Base-by-base conservation (phyloP, 2,113 vertebrate genomes). In the Catagonus wagneri region DNA sequence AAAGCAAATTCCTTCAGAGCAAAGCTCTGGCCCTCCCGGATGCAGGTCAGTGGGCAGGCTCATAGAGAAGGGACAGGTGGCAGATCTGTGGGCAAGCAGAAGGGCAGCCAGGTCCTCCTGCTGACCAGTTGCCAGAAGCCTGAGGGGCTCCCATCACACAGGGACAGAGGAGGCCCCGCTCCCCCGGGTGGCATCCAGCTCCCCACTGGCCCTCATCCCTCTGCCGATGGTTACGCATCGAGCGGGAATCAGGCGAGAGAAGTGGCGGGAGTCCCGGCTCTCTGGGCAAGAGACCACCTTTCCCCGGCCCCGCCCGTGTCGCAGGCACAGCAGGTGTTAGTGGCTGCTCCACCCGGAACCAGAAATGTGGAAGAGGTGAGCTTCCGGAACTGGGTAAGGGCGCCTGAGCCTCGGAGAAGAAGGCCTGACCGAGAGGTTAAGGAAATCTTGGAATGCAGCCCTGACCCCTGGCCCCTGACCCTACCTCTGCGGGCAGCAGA, bases 181-280 rank as follows among this genome's bases (percentile, higher is more conserved):
- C 60, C 6, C 1, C 22, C 0, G 0, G 10, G 34, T 0, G 0
- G 52, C 61, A 17, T 58, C 36, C 61, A 7, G 52, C 61, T 27
- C 44, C 56, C 9, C 0, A 6, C n/a, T 25, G 0, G 20, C 50
- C 20, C 81, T 56, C 72, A 20, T 16, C 52, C 29, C 7, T 27
- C 36, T 16, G 72, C 22, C 29, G 52, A 68, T 29, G 34, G 6
- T 16, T 15, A 14, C 3, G 3, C 32, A 10, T 68, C 8, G 20
- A 11, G 3, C 13, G 19, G 22, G 83, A 29, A 13, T 60, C 36
- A 17, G 27, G 32, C 0, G 1, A 44, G 71, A 78, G 50, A 66
- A 36, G 60, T 23, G 60, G 9, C 1, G 14, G 58, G n/a, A 54
- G 14, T 9, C 14, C 39, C 71, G 61, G 19, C 68, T 22, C 19